phyloP scores from a whole-genome alignment of 2,113 vertebrate species.

The Atherinomorus stipes region DNA sequence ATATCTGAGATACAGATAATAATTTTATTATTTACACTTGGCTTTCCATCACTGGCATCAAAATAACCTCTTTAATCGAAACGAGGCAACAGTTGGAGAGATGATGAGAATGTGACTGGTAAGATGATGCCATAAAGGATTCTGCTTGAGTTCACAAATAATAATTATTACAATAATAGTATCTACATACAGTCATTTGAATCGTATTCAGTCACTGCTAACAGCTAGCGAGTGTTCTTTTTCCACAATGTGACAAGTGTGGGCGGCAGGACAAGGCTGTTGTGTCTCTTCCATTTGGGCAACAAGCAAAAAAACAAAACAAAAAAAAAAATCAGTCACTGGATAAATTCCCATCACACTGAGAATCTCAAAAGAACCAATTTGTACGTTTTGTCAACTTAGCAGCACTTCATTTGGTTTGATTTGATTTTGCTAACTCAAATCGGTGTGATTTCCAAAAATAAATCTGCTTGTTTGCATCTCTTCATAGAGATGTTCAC shows the following conservation, averaged over 20 bases:
- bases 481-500: conserved; percentile 4
- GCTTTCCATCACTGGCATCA: background rate
- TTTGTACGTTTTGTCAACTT: conserved; percentile 31
- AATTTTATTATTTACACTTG: background rate
- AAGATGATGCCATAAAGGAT: background rate
- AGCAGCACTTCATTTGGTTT: background rate
- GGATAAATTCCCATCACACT: conserved; percentile 39
- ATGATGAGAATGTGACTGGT: background rate
- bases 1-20: background rate
- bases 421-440: conserved; percentile 7
- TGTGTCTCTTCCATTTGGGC: conserved; percentile 51
- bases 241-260: conserved; percentile 34
- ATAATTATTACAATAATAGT: background rate
- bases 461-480: background rate
- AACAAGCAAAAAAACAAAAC: conserved; percentile 36
- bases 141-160: background rate
- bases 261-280: conserved; percentile 28
- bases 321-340: conserved; percentile 13
- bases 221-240: conserved; percentile 29
- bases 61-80: background rate
- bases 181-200: background rate
- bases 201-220: background rate
- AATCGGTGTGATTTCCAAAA: background rate
- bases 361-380: background rate
- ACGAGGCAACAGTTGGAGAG: background rate